These are phyloP conservation scores for Andrena bicolor DNA, from an alignment of 2,888 invertebrate genomes.

Conservation along the genomic window DNA sequence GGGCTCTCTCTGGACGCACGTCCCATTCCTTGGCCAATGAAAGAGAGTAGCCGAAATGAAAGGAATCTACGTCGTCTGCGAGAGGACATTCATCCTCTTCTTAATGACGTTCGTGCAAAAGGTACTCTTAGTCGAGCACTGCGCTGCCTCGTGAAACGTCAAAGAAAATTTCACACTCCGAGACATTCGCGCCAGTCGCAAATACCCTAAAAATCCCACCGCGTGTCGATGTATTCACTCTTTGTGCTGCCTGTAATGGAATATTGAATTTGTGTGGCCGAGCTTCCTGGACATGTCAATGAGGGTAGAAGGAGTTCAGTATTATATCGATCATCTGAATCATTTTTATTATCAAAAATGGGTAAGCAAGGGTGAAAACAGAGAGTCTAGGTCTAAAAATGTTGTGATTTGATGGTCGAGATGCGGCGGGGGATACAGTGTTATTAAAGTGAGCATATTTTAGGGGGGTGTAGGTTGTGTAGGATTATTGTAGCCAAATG, in stretches of 20 bases:
- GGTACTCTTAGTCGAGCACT: slow-evolving; percentile 52
- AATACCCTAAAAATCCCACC: slow-evolving; percentile 36
- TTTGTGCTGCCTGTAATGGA: slow-evolving; percentile 12
- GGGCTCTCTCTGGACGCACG: slow-evolving; percentile 45
- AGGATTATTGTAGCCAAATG: too few species aligned
- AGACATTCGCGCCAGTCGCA: slow-evolving; percentile 27
- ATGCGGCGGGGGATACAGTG: too few species aligned
- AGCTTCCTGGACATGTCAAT: not conserved
- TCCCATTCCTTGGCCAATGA: slow-evolving; percentile 54
- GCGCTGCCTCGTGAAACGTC: slow-evolving; percentile 38
- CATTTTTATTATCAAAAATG: not conserved
- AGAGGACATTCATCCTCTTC: slow-evolving; percentile 61
- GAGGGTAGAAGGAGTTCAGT: not conserved
- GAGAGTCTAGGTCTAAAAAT: too few species aligned
- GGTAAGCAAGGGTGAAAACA: too few species aligned
- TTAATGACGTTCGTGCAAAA: slow-evolving; percentile 64
- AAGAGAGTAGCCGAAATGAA: slow-evolving; percentile 65
- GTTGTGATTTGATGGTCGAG: too few species aligned
- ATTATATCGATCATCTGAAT: not conserved
- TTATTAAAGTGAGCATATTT: too few species aligned
- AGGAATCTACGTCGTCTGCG: slow-evolving; percentile 60
- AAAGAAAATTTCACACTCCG: slow-evolving; percentile 60
- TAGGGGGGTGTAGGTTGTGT: too few species aligned
- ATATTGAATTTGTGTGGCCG: slow-evolving; percentile 2
- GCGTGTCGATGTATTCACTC: slow-evolving; percentile 2